Evolutionary conservation across 2,888 invertebrate genomes (phyloP).

Genomic region (Scaptomyza tumidula): DNA sequence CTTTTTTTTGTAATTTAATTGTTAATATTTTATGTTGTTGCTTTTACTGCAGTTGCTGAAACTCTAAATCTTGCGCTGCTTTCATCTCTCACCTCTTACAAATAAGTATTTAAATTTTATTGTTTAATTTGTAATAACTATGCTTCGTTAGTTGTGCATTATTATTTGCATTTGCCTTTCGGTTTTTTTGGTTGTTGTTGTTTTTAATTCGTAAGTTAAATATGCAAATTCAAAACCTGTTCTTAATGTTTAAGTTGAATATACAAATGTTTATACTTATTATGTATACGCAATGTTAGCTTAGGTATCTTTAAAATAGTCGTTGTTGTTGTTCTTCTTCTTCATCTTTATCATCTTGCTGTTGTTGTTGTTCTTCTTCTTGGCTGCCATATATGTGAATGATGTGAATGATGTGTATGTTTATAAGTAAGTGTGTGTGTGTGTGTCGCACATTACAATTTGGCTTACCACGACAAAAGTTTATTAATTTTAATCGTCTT

Average conservation of each 20-base stretch:
- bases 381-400: conserved; percentile 48
- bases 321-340: conserved; percentile 68
- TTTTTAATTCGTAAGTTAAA: conserved; percentile 57
- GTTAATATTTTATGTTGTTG: conserved; percentile 49
- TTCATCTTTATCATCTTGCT: conserved; percentile 48
- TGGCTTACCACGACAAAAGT: conserved; percentile 68
- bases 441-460: conserved; percentile 49
- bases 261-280: conserved; percentile 72
- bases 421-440: conserved; percentile 18
- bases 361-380: conserved; percentile 50
- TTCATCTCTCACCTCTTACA: conserved; percentile 46
- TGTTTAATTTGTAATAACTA: conserved; percentile 51
- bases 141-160: conserved; percentile 70
- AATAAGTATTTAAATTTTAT: conserved; percentile 45
- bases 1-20: conserved; percentile 31
- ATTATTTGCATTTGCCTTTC: conserved; percentile 64
- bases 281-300: conserved; percentile 70
- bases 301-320: conserved; percentile 79
- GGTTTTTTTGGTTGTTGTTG: conserved; percentile 27
- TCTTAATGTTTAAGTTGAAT: conserved; percentile 73
- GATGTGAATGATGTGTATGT: conserved; percentile 25
- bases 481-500: conserved; percentile 47
- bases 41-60: conserved; percentile 70
- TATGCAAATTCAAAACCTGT: conserved; percentile 77
- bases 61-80: conserved; percentile 75